Percentiles rank a stretch among this genome's conserved stretches.
Evolutionary conservation across 2,113 vertebrate genomes (phyloP).

Genomic region (Mystacornis crossleyi): DNA sequence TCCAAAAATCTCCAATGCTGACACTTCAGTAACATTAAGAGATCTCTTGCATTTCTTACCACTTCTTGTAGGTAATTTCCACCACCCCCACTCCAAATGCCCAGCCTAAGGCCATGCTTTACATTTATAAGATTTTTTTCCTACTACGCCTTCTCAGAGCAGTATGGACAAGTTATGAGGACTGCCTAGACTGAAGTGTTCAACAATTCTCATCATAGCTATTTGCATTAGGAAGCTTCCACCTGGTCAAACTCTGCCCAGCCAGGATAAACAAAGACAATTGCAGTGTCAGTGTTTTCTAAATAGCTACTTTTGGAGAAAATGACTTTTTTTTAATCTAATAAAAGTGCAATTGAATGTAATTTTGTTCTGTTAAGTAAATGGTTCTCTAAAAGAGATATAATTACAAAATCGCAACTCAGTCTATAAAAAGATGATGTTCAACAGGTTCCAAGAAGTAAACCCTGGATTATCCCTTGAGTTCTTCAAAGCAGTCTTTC

Average conservation of each 20-base stretch:
- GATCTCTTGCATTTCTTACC: neutral
- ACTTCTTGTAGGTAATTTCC: neutral
- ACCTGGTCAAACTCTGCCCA: neutral
- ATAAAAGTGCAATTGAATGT: neutral
- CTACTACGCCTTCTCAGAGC: neutral
- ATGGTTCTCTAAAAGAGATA: neutral
- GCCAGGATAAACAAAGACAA: neutral
- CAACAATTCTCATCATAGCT: neutral
- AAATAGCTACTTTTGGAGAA: neutral
- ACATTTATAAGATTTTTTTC: neutral
- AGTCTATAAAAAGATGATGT: neutral
- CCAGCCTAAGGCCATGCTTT: neutral
- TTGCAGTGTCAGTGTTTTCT: neutral
- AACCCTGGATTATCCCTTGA: neutral
- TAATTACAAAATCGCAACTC: slow-evolving; percentile 12
- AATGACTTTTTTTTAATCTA: slow-evolving; percentile 36
- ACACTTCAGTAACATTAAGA: neutral
- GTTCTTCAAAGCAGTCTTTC: neutral
- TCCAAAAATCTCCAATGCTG: neutral
- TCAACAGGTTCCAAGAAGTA: neutral
- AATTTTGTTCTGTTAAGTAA: slow-evolving; percentile 52
- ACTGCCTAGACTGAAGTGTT: neutral
- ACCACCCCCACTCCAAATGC: neutral
- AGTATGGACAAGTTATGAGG: neutral
- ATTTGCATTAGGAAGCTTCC: neutral